Evolutionary conservation across 2,888 invertebrate species (phyloP).

Genomic region (Caenorhabditis sp.): DNA sequence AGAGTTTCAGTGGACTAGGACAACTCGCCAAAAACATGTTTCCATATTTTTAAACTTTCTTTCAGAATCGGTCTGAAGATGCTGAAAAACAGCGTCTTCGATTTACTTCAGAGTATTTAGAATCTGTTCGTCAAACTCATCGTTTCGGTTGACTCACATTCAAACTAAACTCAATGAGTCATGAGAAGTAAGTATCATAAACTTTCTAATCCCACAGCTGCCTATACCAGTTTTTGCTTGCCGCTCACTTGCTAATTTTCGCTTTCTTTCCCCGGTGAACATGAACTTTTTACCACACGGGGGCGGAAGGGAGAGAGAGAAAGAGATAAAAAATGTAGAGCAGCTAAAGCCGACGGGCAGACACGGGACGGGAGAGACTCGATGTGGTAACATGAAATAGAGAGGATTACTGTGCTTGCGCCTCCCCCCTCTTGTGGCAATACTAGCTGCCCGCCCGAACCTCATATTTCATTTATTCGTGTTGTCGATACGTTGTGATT

Average conservation of each 20-base stretch:
- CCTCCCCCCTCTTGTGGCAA: constrained; percentile 53
- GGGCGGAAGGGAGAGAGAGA: constrained; percentile 6
- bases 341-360: constrained; percentile 38
- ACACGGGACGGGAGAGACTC: constrained; percentile 21
- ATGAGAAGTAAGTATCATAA: constrained; percentile 10
- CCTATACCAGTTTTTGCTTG: constrained; percentile 42
- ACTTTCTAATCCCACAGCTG: constrained; percentile 46
- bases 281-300: constrained; percentile 30
- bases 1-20: no score
- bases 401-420: constrained; percentile 59
- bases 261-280: constrained; percentile 26
- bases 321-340: constrained; percentile 52
- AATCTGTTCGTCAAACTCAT: constrained; percentile 2
- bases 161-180: constrained; percentile 24
- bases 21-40: no score
- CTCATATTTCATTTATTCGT: constrained; percentile 52
- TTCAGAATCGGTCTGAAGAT: no score
- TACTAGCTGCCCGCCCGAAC: constrained; percentile 50
- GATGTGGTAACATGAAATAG: constrained; percentile 47
- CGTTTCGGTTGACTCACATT: neutral
- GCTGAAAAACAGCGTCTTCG: no score
- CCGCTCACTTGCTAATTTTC: constrained; percentile 8
- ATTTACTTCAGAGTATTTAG: neutral
- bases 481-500: constrained; percentile 53
- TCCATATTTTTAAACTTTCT: neutral